Evolutionary conservation across 1,140 invertebrate genomes (phyloP).

Genomic region (Mamestra configurata): DNA sequence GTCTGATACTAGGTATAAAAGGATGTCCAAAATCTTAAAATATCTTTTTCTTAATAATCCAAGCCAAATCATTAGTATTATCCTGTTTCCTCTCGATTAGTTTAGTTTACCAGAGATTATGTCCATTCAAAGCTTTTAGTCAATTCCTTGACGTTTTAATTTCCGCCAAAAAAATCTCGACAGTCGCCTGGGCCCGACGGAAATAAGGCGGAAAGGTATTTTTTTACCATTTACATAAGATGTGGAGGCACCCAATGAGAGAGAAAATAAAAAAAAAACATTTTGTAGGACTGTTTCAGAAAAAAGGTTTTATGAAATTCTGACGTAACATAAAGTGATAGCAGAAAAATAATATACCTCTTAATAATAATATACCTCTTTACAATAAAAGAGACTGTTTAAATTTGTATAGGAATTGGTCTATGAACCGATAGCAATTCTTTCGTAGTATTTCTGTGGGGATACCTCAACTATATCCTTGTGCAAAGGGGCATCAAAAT

Average conservation of each 20-base stretch:
- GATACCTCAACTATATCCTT: no score
- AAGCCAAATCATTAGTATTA: conserved; percentile 2
- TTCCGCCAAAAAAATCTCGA: conserved; percentile 59
- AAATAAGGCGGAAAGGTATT: conserved; percentile 56
- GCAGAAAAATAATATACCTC: neutral
- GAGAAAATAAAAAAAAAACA: conserved; percentile 11
- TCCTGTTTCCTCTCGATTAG: conserved; percentile 29
- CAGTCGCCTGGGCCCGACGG: conserved; percentile 23
- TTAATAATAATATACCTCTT: no score
- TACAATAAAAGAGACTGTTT: no score
- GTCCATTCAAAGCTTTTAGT: conserved; percentile 52
- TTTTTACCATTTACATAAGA: conserved; percentile 49
- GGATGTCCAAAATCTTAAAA: neutral
- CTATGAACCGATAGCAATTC: no score
- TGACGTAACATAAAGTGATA: conserved; percentile 12
- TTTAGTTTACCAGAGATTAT: conserved; percentile 37
- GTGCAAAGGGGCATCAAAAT: no score
- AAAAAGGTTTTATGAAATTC: conserved; percentile 23
- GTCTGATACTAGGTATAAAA: no score
- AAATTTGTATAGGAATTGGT: no score
- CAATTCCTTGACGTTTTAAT: conserved; percentile 62
- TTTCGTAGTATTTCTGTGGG: no score
- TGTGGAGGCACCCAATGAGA: neutral
- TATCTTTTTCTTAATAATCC: neutral
- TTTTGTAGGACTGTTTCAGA: neutral